These are phyloP conservation scores for Calycopis cecrops DNA, from an alignment of 1,140 invertebrate genomes.

Conservation along the genomic window DNA sequence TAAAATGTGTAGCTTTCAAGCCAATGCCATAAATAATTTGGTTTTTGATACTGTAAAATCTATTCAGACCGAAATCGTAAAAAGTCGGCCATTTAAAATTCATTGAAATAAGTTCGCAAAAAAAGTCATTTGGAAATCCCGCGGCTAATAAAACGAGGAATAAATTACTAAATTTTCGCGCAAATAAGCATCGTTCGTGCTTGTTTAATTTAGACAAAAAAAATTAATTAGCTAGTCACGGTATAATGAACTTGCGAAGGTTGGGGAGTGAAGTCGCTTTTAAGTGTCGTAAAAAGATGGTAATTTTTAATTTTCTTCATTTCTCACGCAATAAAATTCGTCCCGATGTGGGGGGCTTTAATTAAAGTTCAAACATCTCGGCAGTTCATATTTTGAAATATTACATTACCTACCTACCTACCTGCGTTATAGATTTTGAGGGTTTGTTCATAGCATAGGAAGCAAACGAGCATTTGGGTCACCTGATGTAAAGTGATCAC, in stretches of 20 bases:
- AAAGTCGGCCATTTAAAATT: slow-evolving; percentile 21
- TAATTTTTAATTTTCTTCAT: slow-evolving; percentile 47
- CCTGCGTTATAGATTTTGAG: too few relatives aligned
- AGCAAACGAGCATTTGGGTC: too few relatives aligned
- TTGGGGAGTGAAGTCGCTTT: slow-evolving; percentile 39
- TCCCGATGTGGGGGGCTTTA: slow-evolving; percentile 34
- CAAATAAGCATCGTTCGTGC: slow-evolving; percentile 41
- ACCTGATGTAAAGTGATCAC: too few relatives aligned
- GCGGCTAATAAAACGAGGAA: slow-evolving; percentile 44
- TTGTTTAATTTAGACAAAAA: slow-evolving; percentile 48
- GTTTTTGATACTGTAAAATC: slow-evolving; percentile 6
- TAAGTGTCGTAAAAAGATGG: slow-evolving; percentile 51
- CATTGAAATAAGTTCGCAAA: slow-evolving; percentile 28
- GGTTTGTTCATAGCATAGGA: too few relatives aligned
- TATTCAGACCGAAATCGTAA: slow-evolving; percentile 15
- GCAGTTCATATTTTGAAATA: neutral
- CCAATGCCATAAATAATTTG: neutral
- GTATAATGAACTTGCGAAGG: slow-evolving; percentile 41
- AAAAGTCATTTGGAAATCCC: slow-evolving; percentile 44
- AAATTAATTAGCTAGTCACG: slow-evolving; percentile 60
- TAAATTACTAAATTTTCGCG: slow-evolving; percentile 55
- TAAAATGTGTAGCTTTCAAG: too few relatives aligned
- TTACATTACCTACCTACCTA: too few relatives aligned
- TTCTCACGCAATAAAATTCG: slow-evolving; percentile 40
- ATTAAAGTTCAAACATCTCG: slow-evolving; percentile 28